Percentiles rank a stretch among this genome's conserved stretches.
Evolutionary conservation across 2,797 vertebrate species (phyloP).

Genomic region (Carapus acus): DNA sequence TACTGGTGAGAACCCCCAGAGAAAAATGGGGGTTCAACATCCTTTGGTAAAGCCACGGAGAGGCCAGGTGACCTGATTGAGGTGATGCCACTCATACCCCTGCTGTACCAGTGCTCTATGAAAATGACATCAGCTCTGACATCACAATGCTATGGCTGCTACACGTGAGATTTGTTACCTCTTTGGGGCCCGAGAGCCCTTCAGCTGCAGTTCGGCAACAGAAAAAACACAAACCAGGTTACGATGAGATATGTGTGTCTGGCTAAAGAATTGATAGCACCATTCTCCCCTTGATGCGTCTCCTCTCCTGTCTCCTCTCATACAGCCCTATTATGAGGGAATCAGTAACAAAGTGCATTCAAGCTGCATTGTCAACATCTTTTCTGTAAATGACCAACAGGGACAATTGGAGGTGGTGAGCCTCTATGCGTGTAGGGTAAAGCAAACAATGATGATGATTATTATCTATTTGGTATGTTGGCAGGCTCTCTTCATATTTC

Average conservation of each 20-base stretch:
- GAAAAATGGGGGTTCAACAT: constrained; percentile 34
- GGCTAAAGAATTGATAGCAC: constrained; percentile 66
- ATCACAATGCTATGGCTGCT: constrained; percentile 67
- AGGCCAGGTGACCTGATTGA: constrained; percentile 52
- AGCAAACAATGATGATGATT: constrained; percentile 36
- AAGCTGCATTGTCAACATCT: constrained; percentile 59
- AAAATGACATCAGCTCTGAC: constrained; percentile 66
- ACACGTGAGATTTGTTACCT: constrained; percentile 54
- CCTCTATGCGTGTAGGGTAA: constrained; percentile 17
- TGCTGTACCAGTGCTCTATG: constrained; percentile 39
- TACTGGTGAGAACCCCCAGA: constrained; percentile 30
- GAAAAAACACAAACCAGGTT: constrained; percentile 52
- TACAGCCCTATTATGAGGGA: constrained; percentile 32
- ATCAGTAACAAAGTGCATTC: constrained; percentile 67
- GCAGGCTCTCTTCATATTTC: constrained; percentile 33
- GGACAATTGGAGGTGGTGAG: constrained; percentile 40
- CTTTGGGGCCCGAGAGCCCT: constrained; percentile 25
- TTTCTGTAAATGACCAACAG: constrained; percentile 56
- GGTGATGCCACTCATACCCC: constrained; percentile 32
- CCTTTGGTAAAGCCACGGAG: constrained; percentile 68
- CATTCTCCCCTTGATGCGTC: constrained; percentile 62
- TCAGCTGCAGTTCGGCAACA: constrained; percentile 61
- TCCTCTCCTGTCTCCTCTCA: constrained; percentile 25
- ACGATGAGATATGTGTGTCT: constrained; percentile 33
- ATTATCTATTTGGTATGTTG: constrained; percentile 61